Percentiles rank a stretch among this genome's conserved stretches.
Evolutionary conservation across 2,797 vertebrate genomes (phyloP).

Genomic region (Miichthys miiuy): DNA sequence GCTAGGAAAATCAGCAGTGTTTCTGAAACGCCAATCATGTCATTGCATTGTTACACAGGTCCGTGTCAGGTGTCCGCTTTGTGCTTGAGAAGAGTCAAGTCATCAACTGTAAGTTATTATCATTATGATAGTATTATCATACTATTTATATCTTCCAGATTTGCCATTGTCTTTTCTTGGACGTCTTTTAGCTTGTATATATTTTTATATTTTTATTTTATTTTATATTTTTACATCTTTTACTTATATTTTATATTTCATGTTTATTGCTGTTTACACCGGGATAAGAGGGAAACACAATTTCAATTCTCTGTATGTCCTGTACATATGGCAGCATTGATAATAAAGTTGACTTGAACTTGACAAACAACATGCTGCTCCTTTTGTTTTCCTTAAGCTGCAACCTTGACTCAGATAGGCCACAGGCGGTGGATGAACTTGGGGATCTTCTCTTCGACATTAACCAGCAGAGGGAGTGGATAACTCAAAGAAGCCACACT

Average conservation of each 20-base stretch:
- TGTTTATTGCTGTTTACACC: too few species aligned
- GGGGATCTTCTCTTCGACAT: background rate
- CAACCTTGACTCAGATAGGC: background rate
- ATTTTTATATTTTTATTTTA: too few species aligned
- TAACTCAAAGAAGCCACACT: background rate
- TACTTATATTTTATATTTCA: too few species aligned
- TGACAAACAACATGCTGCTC: background rate
- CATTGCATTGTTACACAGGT: background rate
- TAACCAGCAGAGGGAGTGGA: slow-evolving; percentile 35
- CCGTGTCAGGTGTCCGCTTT: background rate
- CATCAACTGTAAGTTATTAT: slow-evolving; percentile 64
- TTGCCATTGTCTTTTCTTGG: too few species aligned
- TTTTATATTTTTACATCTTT: too few species aligned
- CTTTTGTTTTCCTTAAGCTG: background rate
- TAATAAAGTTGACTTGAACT: too few species aligned
- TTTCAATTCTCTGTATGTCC: too few species aligned
- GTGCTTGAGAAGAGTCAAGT: slow-evolving; percentile 24
- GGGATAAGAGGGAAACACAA: too few species aligned
- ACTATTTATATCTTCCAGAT: too few species aligned
- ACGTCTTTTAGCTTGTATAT: too few species aligned
- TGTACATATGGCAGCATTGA: too few species aligned
- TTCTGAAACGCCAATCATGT: slow-evolving; percentile 30
- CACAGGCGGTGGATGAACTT: slow-evolving; percentile 6
- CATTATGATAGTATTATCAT: too few species aligned
- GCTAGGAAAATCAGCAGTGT: slow-evolving; percentile 69